Conservation (phyloP, 2,797 vertebrate genomes). For the Pogoniulus pusillus region DNA sequence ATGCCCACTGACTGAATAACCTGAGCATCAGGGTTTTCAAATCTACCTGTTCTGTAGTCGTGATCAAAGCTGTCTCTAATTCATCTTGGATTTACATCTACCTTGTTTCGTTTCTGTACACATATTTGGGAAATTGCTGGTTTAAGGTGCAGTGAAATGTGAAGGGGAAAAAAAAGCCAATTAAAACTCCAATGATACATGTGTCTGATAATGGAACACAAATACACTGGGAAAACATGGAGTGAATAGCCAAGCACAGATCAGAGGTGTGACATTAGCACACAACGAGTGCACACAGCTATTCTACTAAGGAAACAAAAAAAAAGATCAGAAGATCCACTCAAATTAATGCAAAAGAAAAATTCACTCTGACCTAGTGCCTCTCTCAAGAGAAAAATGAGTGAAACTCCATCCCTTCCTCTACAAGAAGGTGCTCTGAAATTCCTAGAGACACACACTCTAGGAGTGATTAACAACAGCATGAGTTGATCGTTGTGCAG, state of each 20-base stretch:
- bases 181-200: background rate
- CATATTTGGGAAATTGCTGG: background rate
- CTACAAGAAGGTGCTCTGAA: background rate
- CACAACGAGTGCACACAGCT: background rate
- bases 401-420: background rate
- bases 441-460: background rate
- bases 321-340: background rate
- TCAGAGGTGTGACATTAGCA: background rate
- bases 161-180: background rate
- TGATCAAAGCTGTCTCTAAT: background rate
- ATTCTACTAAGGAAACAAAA: background rate
- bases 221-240: background rate
- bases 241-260: background rate
- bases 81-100: background rate
- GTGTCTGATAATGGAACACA: background rate
- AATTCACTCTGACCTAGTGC: too few relatives aligned
- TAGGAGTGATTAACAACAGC: constrained; percentile 8
- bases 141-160: background rate
- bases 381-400: background rate
- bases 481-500: constrained; percentile 13
- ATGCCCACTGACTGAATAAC: background rate
- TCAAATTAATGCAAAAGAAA: background rate
- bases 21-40: background rate
- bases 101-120: background rate
- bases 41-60: background rate